Conservation (phyloP, 2,113 vertebrate genomes). For the Rhipidura dahli region DNA sequence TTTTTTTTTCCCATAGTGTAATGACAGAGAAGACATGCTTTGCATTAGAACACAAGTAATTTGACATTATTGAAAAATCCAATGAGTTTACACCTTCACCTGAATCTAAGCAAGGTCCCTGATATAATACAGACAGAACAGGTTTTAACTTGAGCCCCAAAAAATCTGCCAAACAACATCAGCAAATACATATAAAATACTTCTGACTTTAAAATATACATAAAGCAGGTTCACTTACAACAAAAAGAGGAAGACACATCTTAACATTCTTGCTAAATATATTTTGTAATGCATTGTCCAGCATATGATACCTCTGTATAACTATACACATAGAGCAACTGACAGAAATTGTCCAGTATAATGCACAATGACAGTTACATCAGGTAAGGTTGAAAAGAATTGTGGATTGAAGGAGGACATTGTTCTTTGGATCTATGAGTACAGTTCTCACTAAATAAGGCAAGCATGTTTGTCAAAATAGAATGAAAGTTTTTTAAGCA, state of each 20-base stretch:
- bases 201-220: neutral
- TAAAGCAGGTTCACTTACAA: neutral
- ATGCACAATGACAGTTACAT: neutral
- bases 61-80: neutral
- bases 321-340: neutral
- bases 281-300: neutral
- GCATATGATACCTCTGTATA: neutral
- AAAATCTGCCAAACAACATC: neutral
- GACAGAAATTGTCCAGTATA: neutral
- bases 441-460: neutral
- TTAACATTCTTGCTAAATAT: neutral
- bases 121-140: neutral
- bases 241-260: neutral
- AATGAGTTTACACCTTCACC: neutral
- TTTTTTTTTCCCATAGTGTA: neutral
- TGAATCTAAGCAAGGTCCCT: neutral
- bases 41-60: neutral
- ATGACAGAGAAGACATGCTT: neutral
- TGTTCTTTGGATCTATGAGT: neutral
- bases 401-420: neutral
- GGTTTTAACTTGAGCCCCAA: neutral
- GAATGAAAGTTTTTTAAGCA: neutral
- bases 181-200: neutral
- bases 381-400: neutral
- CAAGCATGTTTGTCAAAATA: neutral